A percentile compares a stretch with the other conserved stretches of the same genome.
Conservation (phyloP, 35 echinoderm and acorn worm species). For the Acanthaster planci region DNA sequence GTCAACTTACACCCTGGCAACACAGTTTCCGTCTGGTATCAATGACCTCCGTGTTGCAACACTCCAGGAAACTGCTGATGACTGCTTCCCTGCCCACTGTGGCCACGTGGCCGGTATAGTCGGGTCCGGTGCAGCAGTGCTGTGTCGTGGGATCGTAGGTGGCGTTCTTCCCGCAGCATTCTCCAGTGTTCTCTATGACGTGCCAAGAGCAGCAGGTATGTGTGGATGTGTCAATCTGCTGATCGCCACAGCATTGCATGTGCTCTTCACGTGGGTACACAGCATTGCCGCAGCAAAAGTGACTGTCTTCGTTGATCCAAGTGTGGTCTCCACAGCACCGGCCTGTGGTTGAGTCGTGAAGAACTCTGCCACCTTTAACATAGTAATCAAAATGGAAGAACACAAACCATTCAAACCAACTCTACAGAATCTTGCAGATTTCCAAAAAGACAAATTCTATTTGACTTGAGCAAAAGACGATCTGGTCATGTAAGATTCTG, state of each 20-base stretch:
- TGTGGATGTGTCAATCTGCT: neutral
- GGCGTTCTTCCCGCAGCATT: neutral
- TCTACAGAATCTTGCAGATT: too few species aligned
- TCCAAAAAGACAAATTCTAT: too few species aligned
- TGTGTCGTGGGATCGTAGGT: neutral
- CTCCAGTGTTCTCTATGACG: neutral
- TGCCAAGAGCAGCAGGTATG: neutral
- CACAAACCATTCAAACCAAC: too few species aligned
- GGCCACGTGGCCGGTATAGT: neutral
- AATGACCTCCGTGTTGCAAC: neutral
- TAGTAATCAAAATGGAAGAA: neutral
- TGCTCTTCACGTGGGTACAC: neutral
- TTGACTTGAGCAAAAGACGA: too few species aligned
- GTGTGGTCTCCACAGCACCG: slow-evolving; percentile 18
- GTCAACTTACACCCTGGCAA: neutral
- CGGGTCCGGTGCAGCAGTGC: neutral
- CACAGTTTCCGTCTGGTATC: neutral
- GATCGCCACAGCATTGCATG: neutral
- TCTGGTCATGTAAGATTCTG: too few species aligned
- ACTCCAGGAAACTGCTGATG: neutral
- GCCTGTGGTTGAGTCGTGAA: neutral
- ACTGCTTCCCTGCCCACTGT: neutral
- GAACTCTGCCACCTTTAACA: neutral
- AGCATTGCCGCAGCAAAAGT: slow-evolving; percentile 1
- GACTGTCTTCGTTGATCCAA: neutral